phyloP scores from a whole-genome alignment of 92 coral and sea anemone genomes.

The Muricea muricata region DNA sequence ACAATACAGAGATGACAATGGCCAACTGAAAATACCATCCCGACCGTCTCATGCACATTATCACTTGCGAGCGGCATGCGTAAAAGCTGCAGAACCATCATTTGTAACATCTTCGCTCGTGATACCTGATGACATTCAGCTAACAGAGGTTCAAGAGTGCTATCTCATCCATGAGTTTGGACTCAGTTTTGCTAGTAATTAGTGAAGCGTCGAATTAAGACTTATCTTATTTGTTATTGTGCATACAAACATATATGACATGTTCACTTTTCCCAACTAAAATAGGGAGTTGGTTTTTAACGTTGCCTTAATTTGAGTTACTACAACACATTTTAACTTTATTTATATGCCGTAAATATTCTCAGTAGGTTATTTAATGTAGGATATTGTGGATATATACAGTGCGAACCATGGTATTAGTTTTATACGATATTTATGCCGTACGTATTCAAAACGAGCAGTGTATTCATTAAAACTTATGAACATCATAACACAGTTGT shows the following conservation, averaged over 20 bases:
- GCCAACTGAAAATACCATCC: constrained; percentile 48
- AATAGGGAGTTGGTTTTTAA: not conserved
- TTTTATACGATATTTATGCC: too few species aligned
- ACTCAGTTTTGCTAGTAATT: not conserved
- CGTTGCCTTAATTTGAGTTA: not conserved
- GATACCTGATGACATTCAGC: constrained; percentile 37
- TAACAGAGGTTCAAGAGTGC: constrained; percentile 24
- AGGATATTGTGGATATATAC: too few species aligned
- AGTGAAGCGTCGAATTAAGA: not conserved
- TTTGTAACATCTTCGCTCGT: constrained; percentile 36
- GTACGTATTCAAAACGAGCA: too few species aligned
- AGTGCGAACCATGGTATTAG: too few species aligned
- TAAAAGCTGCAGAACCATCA: constrained; percentile 41
- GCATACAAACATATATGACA: not conserved
- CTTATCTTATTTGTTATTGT: too few species aligned
- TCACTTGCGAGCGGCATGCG: constrained; percentile 27
- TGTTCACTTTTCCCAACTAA: not conserved
- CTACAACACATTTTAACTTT: not conserved
- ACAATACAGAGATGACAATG: constrained; percentile 36
- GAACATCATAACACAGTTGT: too few species aligned
- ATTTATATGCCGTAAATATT: too few species aligned
- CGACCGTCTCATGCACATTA: constrained; percentile 36
- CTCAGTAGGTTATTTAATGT: not conserved
- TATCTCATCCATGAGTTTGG: constrained; percentile 40
- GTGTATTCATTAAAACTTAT: too few species aligned